Base-by-base conservation (phyloP, 1,140 invertebrate species). In the Mya arenaria region DNA sequence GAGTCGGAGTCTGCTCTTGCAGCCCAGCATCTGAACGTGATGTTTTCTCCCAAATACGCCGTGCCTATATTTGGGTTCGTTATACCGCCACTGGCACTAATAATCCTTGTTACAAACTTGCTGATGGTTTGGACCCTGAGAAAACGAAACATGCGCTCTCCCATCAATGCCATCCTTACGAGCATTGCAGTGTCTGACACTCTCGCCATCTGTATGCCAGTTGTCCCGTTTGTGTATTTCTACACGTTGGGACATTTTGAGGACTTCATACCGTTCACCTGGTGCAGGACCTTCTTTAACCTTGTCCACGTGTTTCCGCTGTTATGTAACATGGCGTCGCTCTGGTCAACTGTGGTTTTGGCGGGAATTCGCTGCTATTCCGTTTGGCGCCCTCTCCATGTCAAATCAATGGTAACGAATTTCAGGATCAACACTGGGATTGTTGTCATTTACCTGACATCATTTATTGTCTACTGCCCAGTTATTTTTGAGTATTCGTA, bases 201-300 rank as follows among this genome's bases (percentile, higher is more conserved):
- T 1, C 17, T 78, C 3, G 44, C 75, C 25, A 78, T 78, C 8
- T n/a, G 23, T 8, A 13, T 78, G n/a, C 75, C 75, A 15, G 62
- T 34, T 6, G 30, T 58, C 28, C 62, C 75, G 1, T 78, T 78
- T 58, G 36, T 65, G 23, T 68, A 78, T 23, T 78, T 78, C 63
- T 78, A 78, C 63, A 78, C 62, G 8, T 28, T 78, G n/a, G 62
- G 63, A 0, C 30, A 66, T 28, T 78, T 56, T 32, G 32, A 58
- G 6, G 63, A 78, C n/a, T 78, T 78, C 39, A 52, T 78, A 8
- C 75, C 75, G 10, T 78, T 78, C 41, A 55, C 62, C 19, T 78
- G 75, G 75, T 78, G 75, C 19, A 25, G 75, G 25, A 41, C 41
- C 23, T 78, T 78, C 34, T 78, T 78, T 52, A 52, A 56, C 34